A percentile compares a stretch with the other conserved stretches of the same genome.
Conservation (phyloP, 2,888 invertebrate genomes). For the Barypeithes pellucidus region DNA sequence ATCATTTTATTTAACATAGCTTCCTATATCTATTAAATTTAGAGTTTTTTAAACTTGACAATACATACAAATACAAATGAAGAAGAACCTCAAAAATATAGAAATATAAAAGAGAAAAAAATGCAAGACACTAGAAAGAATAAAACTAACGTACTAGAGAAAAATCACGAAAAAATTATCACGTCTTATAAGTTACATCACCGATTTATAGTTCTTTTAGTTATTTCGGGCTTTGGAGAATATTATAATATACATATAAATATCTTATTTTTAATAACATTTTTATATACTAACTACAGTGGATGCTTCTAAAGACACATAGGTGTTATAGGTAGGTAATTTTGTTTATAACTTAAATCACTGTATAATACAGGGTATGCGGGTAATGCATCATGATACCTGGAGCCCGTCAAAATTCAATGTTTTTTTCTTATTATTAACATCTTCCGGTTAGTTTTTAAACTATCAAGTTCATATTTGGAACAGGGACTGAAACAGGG, state of each 20-base stretch:
- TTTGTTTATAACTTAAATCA: conserved; percentile 16
- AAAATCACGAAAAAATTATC: conserved; percentile 49
- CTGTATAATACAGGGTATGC: conserved; percentile 8
- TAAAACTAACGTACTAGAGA: conserved; percentile 36
- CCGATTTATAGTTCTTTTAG: conserved; percentile 29
- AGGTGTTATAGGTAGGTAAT: conserved; percentile 19
- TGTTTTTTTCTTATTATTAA: too few relatives aligned
- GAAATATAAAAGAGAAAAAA: conserved; percentile 37
- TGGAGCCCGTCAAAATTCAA: too few relatives aligned
- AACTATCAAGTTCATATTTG: too few relatives aligned
- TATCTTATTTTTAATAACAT: conserved; percentile 32
- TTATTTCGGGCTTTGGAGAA: conserved; percentile 29
- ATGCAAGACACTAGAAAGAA: conserved; percentile 29
- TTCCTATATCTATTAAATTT: conserved; percentile 36
- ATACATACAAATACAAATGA: conserved; percentile 38
- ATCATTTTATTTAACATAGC: conserved; percentile 46
- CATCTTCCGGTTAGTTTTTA: too few relatives aligned
- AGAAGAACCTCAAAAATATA: conserved; percentile 33
- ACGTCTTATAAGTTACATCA: conserved; percentile 34
- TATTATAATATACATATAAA: conserved; percentile 23
- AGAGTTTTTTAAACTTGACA: conserved; percentile 32
- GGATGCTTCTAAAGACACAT: conserved; percentile 39
- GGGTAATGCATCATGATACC: too few relatives aligned
- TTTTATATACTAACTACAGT: conserved; percentile 33
- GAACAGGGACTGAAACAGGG: too few relatives aligned